Percentiles rank a stretch among this genome's conserved stretches.
phyloP scores from a whole-genome alignment of 2,113 vertebrate species.

The Sturnira hondurensis region DNA sequence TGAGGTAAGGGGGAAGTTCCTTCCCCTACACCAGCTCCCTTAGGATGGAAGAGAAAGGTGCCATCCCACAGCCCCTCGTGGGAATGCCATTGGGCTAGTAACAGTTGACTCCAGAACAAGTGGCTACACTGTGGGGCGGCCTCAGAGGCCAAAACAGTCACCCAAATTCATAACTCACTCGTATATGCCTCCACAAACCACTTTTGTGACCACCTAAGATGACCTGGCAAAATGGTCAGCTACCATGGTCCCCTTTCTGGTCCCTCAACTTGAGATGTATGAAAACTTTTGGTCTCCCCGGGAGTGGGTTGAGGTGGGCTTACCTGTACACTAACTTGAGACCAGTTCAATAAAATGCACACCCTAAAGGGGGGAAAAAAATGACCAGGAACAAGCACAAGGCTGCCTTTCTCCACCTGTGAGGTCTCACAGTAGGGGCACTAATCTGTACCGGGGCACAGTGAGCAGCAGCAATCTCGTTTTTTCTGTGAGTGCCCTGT shows the following conservation, averaged over 20 bases:
- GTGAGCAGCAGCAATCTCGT: fast-evolving
- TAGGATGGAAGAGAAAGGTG: background rate
- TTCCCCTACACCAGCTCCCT: background rate
- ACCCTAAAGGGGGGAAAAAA: conserved; percentile 80
- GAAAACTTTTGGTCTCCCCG: conserved; percentile 84
- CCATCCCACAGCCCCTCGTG: background rate
- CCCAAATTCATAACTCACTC: background rate
- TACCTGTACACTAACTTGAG: conserved; percentile 97
- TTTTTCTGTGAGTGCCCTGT: background rate
- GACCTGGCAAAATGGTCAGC: background rate
- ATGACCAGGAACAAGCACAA: background rate
- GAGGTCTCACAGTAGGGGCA: fast-evolving
- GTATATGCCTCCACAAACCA: background rate
- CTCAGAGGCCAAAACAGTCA: background rate
- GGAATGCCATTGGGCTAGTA: background rate
- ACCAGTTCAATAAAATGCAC: conserved; percentile 98
- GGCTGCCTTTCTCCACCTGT: background rate
- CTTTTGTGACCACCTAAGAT: background rate
- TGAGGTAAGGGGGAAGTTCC: background rate
- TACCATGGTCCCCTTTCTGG: conserved; percentile 23
- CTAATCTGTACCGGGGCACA: background rate
- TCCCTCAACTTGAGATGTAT: conserved; percentile 82
- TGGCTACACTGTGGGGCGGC: background rate
- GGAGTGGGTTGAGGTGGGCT: conserved; percentile 81
- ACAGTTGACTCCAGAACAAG: background rate